Evolutionary conservation across 2,113 vertebrate species (phyloP), one percentile per base, ranked within the genome.

Genomic region (Poecilia latipinna): DNA sequence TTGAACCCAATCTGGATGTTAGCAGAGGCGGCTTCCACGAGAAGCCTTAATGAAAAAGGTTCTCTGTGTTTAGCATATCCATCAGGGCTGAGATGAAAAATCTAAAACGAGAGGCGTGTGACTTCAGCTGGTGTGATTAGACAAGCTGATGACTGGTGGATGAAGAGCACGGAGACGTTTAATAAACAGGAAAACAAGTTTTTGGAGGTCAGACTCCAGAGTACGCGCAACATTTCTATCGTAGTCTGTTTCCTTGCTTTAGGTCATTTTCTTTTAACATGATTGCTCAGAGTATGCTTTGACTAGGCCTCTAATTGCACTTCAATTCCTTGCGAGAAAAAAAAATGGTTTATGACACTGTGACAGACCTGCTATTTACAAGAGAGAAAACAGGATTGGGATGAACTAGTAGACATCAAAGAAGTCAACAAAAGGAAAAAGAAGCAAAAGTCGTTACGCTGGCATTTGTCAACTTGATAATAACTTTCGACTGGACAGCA

Each of bases 21-120:
- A 89, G 85, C 73, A 80, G 75, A 90, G 85, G 86, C 81, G 86
- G 89, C 78, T 87, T 63, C 88, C 87, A 93, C 90, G 85, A 90
- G 77, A 82, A 66, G 91, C 37, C 84, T 81, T 90, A 92, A 94
- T 92, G 91, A 92, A 91, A 92, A 92, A 84, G 39, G 70, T 65
- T 48, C 66, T 78, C 68, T 64, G 73, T 72, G 78, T 87, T 88
- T 85, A 82, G 82, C 82, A 80, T 82, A 91, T 87, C 89, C 83
- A 89, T 89, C 88, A 87, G 82, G 72, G 70, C 22, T 81, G 77
- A 82, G 86, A 91, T 91, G 81, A 90, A 88, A 89, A 89, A 85
- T 26, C 29, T 72, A 26, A 8, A 65, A 74, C 32, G 72, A 76
- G 78, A 65, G 11, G 66, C 22, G 13, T 64, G 72, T 62, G 77